Base-by-base conservation (phyloP, 1,140 invertebrate species). In the Ceratina australensis region DNA sequence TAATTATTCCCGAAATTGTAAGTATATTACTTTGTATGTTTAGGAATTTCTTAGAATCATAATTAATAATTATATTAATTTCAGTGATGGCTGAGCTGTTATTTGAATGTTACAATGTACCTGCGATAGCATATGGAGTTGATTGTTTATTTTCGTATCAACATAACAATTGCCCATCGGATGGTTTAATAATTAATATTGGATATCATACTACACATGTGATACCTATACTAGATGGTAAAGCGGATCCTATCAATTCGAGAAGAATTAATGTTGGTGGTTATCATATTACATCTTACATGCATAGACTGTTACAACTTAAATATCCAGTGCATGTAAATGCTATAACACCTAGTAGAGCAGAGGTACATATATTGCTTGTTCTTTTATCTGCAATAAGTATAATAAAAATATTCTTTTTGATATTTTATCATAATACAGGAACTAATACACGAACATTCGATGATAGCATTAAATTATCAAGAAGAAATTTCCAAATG, bases 51-150 rank as follows among this genome's bases (percentile, higher is more conserved):
- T 78, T 82, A 68, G n/a, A 50, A n/a, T n/a, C n/a, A n/a, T n/a
- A n/a, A 18, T 67, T 81, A 76, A 64, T 72, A 80, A 84, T 59
- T 63, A 71, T 74, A 74, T 81, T 61, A 78, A 72, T 94, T 94
- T 83, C 90, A 98, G 97, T 97, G 81, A 98, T 99, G 97, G 97
- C 96, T 42, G 98, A 99, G 91, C 93, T 99, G 54, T 91, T 99
- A 59, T 99, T 99, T 93, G 98, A 99, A 92, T 98, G 97, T 86
- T 99, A 99, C 88, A 94, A 95, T 72, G 94, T 99, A 15, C 97
- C 98, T 60, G 94, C 95, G 10, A 93, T 99, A 18, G 94, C 95
- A 63, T 98, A 98, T 91, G 97, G 97, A 47, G 94, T 98, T 15
- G 98, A 99, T 92, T 95, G 95, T 3, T 84, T 99, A 47, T 97